A percentile compares a stretch with the other conserved stretches of the same genome.
These are phyloP conservation scores for Pristionchus japonicus DNA, from an alignment of 2,888 invertebrate genomes.

Conservation along the genomic window DNA sequence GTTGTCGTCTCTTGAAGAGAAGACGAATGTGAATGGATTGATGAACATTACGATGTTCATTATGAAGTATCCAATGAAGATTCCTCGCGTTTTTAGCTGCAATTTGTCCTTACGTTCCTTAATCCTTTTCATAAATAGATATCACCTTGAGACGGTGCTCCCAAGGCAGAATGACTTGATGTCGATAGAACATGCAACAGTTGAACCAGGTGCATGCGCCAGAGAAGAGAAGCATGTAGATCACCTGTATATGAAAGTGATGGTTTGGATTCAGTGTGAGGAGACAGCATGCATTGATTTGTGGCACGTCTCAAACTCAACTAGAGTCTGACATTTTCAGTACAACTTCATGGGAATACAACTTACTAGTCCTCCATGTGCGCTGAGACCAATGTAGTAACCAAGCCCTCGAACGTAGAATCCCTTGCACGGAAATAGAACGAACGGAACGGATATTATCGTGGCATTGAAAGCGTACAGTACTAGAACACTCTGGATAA, in stretches of 20 bases:
- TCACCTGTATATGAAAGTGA: background rate
- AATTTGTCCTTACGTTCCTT: background rate
- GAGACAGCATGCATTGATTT: no score
- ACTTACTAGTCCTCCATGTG: background rate
- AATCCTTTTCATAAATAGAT: no score
- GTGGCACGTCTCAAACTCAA: no score
- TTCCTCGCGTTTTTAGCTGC: background rate
- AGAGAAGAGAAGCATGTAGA: background rate
- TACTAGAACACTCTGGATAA: background rate
- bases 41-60: background rate
- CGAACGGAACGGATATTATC: background rate
- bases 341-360: no score
- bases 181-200: slow-evolving; percentile 22
- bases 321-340: no score
- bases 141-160: background rate
- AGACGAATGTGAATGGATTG: background rate
- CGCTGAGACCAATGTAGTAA: background rate
- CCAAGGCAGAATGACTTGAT: background rate
- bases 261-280: background rate
- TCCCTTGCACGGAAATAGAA: background rate
- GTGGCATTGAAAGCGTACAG: background rate
- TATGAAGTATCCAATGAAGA: background rate
- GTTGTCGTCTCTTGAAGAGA: background rate
- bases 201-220: slow-evolving; percentile 9
- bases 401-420: background rate